phyloP scores from a whole-genome alignment of 2,113 vertebrate species.

The Limnothrissa miodon region DNA sequence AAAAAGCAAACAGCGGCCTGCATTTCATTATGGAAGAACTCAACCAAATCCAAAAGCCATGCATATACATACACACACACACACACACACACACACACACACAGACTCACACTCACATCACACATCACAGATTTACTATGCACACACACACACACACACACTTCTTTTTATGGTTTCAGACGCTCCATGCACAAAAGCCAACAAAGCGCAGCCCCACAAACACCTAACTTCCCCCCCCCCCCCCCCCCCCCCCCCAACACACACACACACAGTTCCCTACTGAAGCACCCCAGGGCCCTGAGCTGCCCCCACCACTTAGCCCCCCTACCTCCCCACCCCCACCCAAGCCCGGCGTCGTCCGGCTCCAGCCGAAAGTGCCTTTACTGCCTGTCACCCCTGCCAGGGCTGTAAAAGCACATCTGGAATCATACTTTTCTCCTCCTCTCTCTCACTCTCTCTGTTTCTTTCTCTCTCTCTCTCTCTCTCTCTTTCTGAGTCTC shows the following conservation, averaged over 20 bases:
- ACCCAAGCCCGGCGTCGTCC: background rate
- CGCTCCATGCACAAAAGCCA: constrained; percentile 67
- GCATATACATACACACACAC: constrained; percentile 16
- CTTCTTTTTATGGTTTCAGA: constrained; percentile 38
- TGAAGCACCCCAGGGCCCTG: background rate
- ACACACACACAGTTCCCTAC: background rate
- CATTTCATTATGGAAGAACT: background rate
- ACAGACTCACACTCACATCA: background rate
- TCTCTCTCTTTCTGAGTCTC: background rate
- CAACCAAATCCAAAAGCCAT: constrained; percentile 9
- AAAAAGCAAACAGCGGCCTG: background rate
- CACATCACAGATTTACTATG: too few species aligned
- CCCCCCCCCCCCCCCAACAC: background rate
- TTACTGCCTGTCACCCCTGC: constrained; percentile 67
- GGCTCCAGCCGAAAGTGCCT: constrained; percentile 61
- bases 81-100: constrained; percentile 4
- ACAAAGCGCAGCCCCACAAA: constrained; percentile 50
- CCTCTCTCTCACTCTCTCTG: constrained; percentile 28
- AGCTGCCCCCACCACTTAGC: constrained; percentile 15
- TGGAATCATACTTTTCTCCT: constrained; percentile 69
- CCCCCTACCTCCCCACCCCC: constrained; percentile 16
- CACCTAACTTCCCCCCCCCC: background rate
- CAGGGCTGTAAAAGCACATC: constrained; percentile 75
- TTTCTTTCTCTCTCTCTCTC: background rate
- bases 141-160: background rate